A percentile compares a stretch with the other conserved stretches of the same genome.
These are phyloP conservation scores for Andinoacara biseriatus DNA, from an alignment of 2,113 vertebrate genomes.

Conservation along the genomic window DNA sequence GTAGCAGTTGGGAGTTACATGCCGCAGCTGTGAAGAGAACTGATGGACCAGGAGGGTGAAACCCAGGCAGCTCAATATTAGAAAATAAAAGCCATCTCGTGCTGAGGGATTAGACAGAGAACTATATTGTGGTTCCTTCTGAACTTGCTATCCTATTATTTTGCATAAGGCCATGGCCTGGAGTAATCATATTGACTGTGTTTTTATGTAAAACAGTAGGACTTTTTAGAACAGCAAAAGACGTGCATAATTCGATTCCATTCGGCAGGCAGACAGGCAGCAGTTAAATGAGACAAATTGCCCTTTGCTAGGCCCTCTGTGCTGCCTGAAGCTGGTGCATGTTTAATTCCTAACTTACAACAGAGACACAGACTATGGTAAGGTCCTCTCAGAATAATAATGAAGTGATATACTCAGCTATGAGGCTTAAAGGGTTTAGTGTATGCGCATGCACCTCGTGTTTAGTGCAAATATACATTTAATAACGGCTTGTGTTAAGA, in stretches of 20 bases:
- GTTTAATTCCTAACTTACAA: slow-evolving; percentile 63
- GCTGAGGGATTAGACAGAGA: background rate
- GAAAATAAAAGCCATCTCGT: background rate
- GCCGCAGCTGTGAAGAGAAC: background rate
- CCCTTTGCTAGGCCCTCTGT: slow-evolving; percentile 67
- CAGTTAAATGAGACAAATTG: slow-evolving; percentile 72
- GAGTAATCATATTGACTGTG: slow-evolving; percentile 40
- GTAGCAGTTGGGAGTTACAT: background rate
- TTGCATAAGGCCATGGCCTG: background rate
- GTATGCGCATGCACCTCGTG: background rate
- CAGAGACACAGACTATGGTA: slow-evolving; percentile 52
- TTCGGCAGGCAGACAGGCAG: slow-evolving; percentile 44
- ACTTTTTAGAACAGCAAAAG: slow-evolving; percentile 47
- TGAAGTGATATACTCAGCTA: slow-evolving; percentile 53
- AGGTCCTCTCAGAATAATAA: slow-evolving; percentile 62
- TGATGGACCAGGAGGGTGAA: background rate
- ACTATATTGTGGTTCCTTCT: background rate
- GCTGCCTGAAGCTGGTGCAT: slow-evolving; percentile 54
- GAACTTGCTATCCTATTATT: background rate
- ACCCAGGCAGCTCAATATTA: background rate
- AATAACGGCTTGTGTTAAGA: background rate
- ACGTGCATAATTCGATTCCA: slow-evolving; percentile 53
- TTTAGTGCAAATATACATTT: background rate
- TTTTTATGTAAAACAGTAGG: slow-evolving; percentile 47
- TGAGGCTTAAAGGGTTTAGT: slow-evolving; percentile 6